Evolutionary conservation across 2,113 vertebrate species (phyloP).

Genomic region (Lepus timidus): DNA sequence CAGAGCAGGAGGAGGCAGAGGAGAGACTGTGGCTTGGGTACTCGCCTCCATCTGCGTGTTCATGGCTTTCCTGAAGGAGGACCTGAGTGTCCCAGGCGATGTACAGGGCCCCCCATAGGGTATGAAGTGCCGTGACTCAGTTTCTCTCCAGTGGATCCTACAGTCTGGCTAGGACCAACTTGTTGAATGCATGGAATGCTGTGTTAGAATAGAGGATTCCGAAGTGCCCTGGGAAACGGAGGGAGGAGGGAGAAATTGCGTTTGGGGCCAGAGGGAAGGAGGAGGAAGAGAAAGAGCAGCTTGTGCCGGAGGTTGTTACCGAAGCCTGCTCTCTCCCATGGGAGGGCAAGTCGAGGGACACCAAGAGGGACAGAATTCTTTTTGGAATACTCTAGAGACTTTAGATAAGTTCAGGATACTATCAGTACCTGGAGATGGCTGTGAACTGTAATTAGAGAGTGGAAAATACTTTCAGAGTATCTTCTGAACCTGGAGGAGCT

Average conservation of each 20-base stretch:
- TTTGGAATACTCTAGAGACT: neutral
- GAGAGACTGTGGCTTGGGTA: neutral
- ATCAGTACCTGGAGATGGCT: neutral
- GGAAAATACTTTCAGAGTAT: slow-evolving; percentile 3
- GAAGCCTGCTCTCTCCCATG: neutral
- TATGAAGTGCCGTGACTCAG: neutral
- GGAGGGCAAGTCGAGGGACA: neutral
- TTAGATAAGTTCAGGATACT: neutral
- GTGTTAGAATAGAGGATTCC: neutral
- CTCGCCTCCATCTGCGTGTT: accelerated
- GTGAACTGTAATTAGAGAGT: neutral
- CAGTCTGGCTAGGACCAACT: neutral
- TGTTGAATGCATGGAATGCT: neutral
- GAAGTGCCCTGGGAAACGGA: neutral
- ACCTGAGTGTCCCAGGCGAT: accelerated
- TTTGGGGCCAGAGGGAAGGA: too few relatives aligned
- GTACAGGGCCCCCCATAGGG: neutral
- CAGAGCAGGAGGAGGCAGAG: neutral
- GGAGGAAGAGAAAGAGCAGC: neutral
- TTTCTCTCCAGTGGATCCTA: neutral
- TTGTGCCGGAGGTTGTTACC: neutral
- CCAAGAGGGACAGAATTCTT: neutral
- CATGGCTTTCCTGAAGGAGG: neutral
- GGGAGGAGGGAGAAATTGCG: neutral
- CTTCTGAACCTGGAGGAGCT: slow-evolving; percentile 6